Percentiles rank a stretch among this genome's conserved stretches.
These are phyloP conservation scores for Parauchenoglanis punctatus DNA, from an alignment of 2,797 vertebrate species.

Conservation along the genomic window DNA sequence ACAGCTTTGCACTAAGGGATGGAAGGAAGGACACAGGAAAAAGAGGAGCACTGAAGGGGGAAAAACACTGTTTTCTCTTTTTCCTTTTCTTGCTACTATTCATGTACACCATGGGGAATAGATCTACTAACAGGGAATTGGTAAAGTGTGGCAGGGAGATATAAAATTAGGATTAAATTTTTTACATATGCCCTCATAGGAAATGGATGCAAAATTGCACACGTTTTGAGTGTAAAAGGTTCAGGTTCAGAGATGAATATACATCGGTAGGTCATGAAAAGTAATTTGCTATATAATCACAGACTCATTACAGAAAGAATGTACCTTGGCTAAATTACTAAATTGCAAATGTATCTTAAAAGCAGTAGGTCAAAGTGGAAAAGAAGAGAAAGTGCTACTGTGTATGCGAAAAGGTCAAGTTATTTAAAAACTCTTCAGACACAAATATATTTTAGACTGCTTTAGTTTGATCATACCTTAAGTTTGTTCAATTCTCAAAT, in stretches of 20 bases:
- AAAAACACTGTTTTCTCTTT: conserved; percentile 34
- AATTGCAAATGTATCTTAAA: conserved; percentile 7
- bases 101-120: conserved; percentile 38
- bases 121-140: conserved; percentile 30
- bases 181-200: conserved; percentile 8
- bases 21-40: conserved; percentile 46
- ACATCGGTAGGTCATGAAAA: background rate
- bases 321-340: background rate
- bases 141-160: conserved; percentile 22
- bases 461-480: too few species aligned
- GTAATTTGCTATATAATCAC: conserved; percentile 13
- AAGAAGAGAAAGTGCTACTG: background rate
- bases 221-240: background rate
- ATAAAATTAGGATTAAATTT: background rate
- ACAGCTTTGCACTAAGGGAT: conserved; percentile 51
- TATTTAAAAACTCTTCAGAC: background rate
- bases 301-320: conserved; percentile 11
- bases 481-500: background rate
- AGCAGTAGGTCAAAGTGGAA: background rate
- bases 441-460: background rate
- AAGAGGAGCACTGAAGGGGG: conserved; percentile 16
- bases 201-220: conserved; percentile 13
- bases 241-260: background rate
- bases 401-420: background rate
- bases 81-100: conserved; percentile 38